Conservation (phyloP, 2,888 invertebrate species). For the Suillia variegata region DNA sequence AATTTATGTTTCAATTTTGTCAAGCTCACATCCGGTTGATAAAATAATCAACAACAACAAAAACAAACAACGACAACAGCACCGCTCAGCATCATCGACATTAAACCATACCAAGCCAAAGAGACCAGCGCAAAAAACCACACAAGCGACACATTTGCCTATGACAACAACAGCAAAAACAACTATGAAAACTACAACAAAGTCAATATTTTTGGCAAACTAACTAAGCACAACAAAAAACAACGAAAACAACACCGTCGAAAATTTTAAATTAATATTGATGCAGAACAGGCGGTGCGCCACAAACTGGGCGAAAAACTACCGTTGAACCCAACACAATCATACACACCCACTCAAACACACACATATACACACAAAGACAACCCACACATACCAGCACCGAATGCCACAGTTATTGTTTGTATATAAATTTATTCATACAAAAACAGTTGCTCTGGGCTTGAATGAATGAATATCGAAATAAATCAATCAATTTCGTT, state of each 20-base stretch:
- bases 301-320: too few relatives aligned
- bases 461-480: too few relatives aligned
- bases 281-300: slow-evolving; percentile 10
- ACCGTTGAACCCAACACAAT: too few relatives aligned
- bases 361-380: too few relatives aligned
- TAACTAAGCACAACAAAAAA: slow-evolving; percentile 6
- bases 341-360: too few relatives aligned
- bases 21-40: slow-evolving; percentile 46
- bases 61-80: neutral
- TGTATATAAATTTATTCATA: too few relatives aligned
- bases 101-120: too few relatives aligned
- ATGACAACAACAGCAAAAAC: neutral
- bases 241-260: neutral
- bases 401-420: too few relatives aligned
- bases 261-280: slow-evolving; percentile 20
- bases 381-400: too few relatives aligned
- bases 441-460: too few relatives aligned
- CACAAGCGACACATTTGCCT: slow-evolving; percentile 16
- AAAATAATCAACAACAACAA: slow-evolving; percentile 26
- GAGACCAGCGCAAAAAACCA: slow-evolving; percentile 10
- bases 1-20: slow-evolving; percentile 18
- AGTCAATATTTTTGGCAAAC: slow-evolving; percentile 18
- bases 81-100: too few relatives aligned
- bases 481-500: too few relatives aligned
- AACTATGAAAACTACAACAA: neutral